A percentile compares a stretch with the other conserved stretches of the same genome.
phyloP scores from a whole-genome alignment of 1,140 invertebrate genomes.

The Euura saliciscinereae region DNA sequence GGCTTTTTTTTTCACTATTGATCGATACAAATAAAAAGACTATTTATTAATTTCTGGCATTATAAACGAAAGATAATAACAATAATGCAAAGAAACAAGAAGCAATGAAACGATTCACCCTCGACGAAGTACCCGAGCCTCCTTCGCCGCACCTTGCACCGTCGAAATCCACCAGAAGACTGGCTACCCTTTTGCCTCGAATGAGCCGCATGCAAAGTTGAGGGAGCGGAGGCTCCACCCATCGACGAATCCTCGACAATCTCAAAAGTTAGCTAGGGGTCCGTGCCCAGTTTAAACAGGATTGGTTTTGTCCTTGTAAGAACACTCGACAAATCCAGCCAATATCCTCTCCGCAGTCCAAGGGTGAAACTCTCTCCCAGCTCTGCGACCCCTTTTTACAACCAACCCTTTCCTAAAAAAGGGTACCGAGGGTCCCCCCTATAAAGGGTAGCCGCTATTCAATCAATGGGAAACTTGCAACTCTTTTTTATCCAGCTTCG shows the following conservation, averaged over 20 bases:
- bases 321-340: neutral
- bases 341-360: slow-evolving; percentile 16
- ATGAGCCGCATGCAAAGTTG: slow-evolving; percentile 43
- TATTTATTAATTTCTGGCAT: too few species aligned
- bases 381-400: neutral
- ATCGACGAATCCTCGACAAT: slow-evolving; percentile 20
- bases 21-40: too few species aligned
- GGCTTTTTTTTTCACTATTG: too few species aligned
- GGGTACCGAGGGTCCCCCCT: neutral
- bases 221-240: slow-evolving; percentile 49
- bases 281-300: neutral
- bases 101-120: too few species aligned
- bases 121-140: too few species aligned
- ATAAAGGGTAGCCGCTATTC: neutral
- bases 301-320: slow-evolving; percentile 16
- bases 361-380: neutral
- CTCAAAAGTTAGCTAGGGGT: neutral
- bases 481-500: neutral
- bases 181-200: slow-evolving; percentile 38
- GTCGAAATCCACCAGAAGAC: slow-evolving; percentile 36
- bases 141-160: slow-evolving; percentile 30
- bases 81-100: too few species aligned
- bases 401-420: slow-evolving; percentile 1
- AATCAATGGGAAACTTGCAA: neutral
- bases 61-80: too few species aligned